phyloP scores from a whole-genome alignment of 2,797 vertebrate species.

The Phoxinus dragarum region DNA sequence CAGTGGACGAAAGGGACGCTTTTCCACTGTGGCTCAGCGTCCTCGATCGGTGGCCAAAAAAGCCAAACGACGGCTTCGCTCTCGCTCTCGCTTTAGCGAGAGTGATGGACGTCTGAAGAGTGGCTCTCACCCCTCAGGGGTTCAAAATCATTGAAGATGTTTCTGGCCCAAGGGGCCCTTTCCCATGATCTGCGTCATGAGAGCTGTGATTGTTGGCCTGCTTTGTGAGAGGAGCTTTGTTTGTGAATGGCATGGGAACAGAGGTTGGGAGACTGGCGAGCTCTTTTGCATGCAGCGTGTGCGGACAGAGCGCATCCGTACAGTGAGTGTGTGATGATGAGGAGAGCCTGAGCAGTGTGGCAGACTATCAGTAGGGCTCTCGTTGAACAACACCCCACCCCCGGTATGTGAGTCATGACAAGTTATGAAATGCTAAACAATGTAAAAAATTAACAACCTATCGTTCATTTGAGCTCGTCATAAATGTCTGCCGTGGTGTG shows the following conservation, averaged over 20 bases:
- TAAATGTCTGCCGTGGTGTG: not conserved
- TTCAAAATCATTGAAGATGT: slow-evolving; percentile 58
- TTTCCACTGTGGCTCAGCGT: slow-evolving; percentile 36
- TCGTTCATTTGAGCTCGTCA: not conserved
- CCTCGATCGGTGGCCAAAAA: slow-evolving; percentile 24
- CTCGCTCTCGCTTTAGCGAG: slow-evolving; percentile 51
- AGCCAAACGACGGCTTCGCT: slow-evolving; percentile 42
- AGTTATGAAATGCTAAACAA: slow-evolving; percentile 27
- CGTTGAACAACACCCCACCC: slow-evolving; percentile 33
- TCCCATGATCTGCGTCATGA: slow-evolving; percentile 64
- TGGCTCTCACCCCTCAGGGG: slow-evolving; percentile 54
- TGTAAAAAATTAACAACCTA: slow-evolving; percentile 28
- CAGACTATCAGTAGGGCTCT: slow-evolving; percentile 2
- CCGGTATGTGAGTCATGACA: slow-evolving; percentile 9
- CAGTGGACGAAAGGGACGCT: slow-evolving; percentile 38
- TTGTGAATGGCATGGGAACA: slow-evolving; percentile 64
- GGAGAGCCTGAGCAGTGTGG: slow-evolving; percentile 11
- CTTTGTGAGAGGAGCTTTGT: slow-evolving; percentile 60
- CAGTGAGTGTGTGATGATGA: slow-evolving; percentile 5
- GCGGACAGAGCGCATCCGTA: not conserved
- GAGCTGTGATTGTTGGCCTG: slow-evolving; percentile 58
- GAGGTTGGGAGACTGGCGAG: slow-evolving; percentile 50
- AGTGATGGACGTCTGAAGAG: slow-evolving; percentile 53
- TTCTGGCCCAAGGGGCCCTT: slow-evolving; percentile 54
- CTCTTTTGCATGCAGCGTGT: slow-evolving; percentile 48